Conservation (phyloP, 2,888 invertebrate genomes). For the Oscheius sp. region DNA sequence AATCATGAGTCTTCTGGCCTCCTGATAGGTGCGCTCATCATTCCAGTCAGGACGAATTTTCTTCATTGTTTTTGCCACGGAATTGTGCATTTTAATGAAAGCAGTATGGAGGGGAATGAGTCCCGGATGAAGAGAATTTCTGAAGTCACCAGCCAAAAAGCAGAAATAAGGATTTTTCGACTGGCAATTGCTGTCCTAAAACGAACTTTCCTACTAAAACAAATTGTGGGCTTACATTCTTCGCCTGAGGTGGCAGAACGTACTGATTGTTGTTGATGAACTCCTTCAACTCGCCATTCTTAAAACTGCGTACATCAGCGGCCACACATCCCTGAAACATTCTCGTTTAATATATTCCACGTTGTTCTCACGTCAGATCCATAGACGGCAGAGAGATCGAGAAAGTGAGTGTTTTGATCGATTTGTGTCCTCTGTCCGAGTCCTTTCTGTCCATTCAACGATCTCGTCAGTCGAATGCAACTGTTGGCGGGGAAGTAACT, state of each 20-base stretch:
- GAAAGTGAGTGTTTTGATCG: constrained; percentile 83
- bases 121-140: constrained; percentile 63
- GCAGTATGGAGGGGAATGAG: constrained; percentile 59
- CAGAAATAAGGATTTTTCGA: constrained; percentile 54
- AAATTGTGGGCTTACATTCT: constrained; percentile 33
- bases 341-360: background rate
- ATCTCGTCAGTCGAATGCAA: constrained; percentile 93
- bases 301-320: constrained; percentile 82
- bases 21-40: constrained; percentile 56
- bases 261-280: constrained; percentile 34
- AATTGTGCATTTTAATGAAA: constrained; percentile 66
- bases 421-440: constrained; percentile 75
- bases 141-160: constrained; percentile 59
- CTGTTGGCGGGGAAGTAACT: constrained; percentile 45
- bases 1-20: constrained; percentile 73
- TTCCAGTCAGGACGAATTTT: constrained; percentile 41
- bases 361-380: constrained; percentile 81
- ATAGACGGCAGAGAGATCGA: constrained; percentile 84
- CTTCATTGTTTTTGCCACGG: constrained; percentile 49
- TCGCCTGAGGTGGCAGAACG: constrained; percentile 49
- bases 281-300: constrained; percentile 47
- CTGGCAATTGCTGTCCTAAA: constrained; percentile 53
- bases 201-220: too few species aligned
- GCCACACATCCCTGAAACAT: constrained; percentile 79
- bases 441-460: constrained; percentile 88